These are phyloP conservation scores for Deilephila elpenor DNA, from an alignment of 2,888 invertebrate species.

Conservation along the genomic window DNA sequence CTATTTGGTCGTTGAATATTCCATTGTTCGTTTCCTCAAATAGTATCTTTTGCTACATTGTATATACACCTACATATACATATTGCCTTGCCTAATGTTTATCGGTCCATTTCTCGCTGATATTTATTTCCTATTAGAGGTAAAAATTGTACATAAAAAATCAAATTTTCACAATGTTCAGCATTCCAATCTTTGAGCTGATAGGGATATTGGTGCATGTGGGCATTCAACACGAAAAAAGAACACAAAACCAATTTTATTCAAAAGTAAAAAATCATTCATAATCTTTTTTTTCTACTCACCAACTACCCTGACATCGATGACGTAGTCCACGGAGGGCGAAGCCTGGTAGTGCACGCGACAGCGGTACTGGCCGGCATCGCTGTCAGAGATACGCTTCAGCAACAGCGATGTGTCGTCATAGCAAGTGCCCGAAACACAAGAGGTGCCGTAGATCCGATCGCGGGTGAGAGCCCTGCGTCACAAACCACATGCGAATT, in stretches of 20 bases:
- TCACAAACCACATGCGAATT: conserved; percentile 4
- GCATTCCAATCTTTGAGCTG: no score
- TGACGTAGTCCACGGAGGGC: conserved; percentile 65
- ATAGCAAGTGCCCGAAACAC: conserved; percentile 55
- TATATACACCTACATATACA: no score
- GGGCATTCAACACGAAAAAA: neutral
- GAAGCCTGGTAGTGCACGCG: conserved; percentile 72
- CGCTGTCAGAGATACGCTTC: conserved; percentile 55
- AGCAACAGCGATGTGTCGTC: conserved; percentile 70
- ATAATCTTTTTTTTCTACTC: conserved; percentile 40
- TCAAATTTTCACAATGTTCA: no score
- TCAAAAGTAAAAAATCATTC: neutral
- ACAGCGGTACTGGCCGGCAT: conserved; percentile 68
- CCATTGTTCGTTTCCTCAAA: no score
- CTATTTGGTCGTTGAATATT: no score
- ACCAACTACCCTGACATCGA: conserved; percentile 68
- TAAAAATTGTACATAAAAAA: no score
- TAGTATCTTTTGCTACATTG: no score
- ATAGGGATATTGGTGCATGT: no score
- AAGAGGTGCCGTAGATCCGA: conserved; percentile 54
- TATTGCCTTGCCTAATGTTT: no score
- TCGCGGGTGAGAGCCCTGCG: conserved; percentile 52
- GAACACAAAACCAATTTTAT: neutral
- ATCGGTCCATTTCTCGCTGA: no score
- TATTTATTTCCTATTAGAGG: no score